These are phyloP conservation scores for Hoplostethus mediterraneus DNA, from an alignment of 2,797 vertebrate genomes.

Conservation along the genomic window DNA sequence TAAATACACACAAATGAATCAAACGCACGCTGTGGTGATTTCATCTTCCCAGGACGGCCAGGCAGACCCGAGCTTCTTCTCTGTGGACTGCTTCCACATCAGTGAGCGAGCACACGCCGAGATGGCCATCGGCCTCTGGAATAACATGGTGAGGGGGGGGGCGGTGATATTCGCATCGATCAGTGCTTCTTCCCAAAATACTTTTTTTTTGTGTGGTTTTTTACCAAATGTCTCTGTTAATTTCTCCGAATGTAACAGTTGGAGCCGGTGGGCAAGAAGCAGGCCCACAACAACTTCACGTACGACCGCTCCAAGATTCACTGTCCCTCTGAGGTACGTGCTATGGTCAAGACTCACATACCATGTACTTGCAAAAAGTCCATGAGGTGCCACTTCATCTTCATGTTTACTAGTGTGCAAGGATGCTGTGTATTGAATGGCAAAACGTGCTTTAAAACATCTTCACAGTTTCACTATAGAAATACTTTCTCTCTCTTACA, in stretches of 20 bases:
- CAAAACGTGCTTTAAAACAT: background rate
- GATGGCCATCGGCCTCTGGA: conserved; percentile 93
- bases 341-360: background rate
- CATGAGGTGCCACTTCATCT: too few species aligned
- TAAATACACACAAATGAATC: background rate
- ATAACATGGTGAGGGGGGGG: conserved; percentile 90
- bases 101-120: conserved; percentile 88
- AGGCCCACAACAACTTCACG: conserved; percentile 90
- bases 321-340: conserved; percentile 86
- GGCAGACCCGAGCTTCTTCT: conserved; percentile 88
- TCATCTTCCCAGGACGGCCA: conserved; percentile 76
- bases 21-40: conserved; percentile 8
- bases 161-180: background rate
- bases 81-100: conserved; percentile 91
- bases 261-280: conserved; percentile 90
- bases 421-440: too few species aligned
- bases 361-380: too few species aligned
- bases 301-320: conserved; percentile 87
- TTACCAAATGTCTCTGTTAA: conserved; percentile 33
- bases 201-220: background rate
- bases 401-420: too few species aligned
- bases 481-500: conserved; percentile 63
- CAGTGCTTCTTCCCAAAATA: background rate
- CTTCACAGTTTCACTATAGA: background rate
- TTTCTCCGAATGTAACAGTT: too few species aligned